Percentiles rank a stretch among this genome's conserved stretches.
Evolutionary conservation across 2,888 invertebrate genomes (phyloP).

Genomic region (Elegia similella): DNA sequence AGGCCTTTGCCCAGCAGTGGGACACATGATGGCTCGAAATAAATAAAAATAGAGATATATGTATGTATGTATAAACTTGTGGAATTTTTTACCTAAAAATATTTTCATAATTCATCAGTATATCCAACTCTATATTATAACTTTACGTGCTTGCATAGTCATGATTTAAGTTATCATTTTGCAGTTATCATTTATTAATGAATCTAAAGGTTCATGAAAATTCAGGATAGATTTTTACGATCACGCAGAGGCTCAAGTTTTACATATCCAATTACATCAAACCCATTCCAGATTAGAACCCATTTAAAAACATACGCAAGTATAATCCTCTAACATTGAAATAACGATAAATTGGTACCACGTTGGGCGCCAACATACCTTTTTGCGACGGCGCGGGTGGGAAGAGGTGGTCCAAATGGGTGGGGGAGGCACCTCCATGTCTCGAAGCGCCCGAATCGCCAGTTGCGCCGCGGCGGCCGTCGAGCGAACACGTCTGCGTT

Average conservation of each 20-base stretch:
- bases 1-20: too few species aligned
- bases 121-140: too few species aligned
- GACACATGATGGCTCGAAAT: too few species aligned
- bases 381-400: slow-evolving; percentile 45
- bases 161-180: too few species aligned
- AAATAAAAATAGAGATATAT: too few species aligned
- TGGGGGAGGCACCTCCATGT: slow-evolving; percentile 39
- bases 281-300: not conserved
- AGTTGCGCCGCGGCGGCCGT: slow-evolving; percentile 72
- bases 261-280: slow-evolving; percentile 6
- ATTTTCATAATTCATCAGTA: too few species aligned
- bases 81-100: too few species aligned
- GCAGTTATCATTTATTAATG: too few species aligned
- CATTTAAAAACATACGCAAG: slow-evolving; percentile 11
- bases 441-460: slow-evolving; percentile 39
- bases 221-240: not conserved
- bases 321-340: slow-evolving; percentile 26
- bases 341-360: slow-evolving; percentile 38
- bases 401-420: slow-evolving; percentile 18
- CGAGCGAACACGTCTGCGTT: slow-evolving; percentile 51
- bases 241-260: not conserved
- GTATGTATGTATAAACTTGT: too few species aligned
- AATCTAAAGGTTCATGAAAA: not conserved
- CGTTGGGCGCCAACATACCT: slow-evolving; percentile 61
- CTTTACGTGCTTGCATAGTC: too few species aligned